These are phyloP conservation scores for Lepilemur ruficaudatus DNA, from an alignment of 2,797 vertebrate species.

Conservation along the genomic window DNA sequence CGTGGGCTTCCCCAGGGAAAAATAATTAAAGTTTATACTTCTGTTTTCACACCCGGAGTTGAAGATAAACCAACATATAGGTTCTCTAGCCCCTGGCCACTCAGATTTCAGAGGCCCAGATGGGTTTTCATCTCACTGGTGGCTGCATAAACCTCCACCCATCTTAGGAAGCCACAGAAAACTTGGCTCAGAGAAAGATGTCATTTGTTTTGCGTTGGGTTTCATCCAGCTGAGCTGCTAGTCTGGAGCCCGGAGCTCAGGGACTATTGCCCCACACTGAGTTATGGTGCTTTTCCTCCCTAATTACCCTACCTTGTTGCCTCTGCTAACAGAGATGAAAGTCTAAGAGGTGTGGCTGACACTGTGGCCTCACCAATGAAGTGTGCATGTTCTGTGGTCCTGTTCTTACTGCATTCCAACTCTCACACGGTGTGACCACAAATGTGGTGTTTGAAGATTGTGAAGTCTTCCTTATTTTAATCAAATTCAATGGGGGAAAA, in stretches of 20 bases:
- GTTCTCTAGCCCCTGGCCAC: neutral
- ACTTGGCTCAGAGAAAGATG: slow-evolving; percentile 34
- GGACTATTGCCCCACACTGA: slow-evolving; percentile 42
- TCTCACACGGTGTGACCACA: neutral
- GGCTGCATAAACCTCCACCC: slow-evolving; percentile 43
- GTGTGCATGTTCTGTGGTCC: slow-evolving; percentile 40
- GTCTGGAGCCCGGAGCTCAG: neutral
- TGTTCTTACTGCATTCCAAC: neutral
- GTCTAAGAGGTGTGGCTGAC: neutral
- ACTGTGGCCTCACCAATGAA: slow-evolving; percentile 36
- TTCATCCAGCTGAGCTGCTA: slow-evolving; percentile 56
- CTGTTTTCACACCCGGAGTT: slow-evolving; percentile 14
- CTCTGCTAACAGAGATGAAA: slow-evolving; percentile 65
- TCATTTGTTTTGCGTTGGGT: slow-evolving; percentile 71
- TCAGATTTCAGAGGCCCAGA: slow-evolving; percentile 6
- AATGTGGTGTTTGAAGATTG: neutral
- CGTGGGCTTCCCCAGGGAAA: neutral
- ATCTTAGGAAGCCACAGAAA: slow-evolving; percentile 58
- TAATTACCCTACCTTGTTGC: neutral
- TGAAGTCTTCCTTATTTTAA: neutral
- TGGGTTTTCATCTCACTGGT: slow-evolving; percentile 45
- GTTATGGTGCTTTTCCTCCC: slow-evolving; percentile 54
- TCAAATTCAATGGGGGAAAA: neutral
- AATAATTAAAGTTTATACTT: slow-evolving; percentile 20
- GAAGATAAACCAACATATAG: neutral